Percentiles rank a stretch among this genome's conserved stretches.
Conservation (phyloP, 2,113 vertebrate species). For the Prunella fulvescens region DNA sequence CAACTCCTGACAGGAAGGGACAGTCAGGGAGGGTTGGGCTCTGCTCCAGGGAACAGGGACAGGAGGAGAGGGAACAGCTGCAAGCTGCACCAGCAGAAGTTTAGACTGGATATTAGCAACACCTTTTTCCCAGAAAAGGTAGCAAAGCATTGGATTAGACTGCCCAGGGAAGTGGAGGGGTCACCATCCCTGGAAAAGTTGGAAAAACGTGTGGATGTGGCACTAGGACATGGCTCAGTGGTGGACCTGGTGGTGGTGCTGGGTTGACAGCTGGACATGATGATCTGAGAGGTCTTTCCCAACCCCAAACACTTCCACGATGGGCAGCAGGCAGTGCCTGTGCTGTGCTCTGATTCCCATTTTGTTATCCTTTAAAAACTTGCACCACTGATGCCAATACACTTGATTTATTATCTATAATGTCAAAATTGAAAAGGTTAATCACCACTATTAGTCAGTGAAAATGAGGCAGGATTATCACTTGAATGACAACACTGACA, state of each 20-base stretch:
- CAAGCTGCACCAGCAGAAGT: too few relatives aligned
- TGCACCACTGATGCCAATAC: not conserved
- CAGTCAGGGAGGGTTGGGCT: fast-evolving
- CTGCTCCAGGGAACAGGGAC: not conserved
- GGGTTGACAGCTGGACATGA: not conserved
- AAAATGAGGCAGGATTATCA: conserved; percentile 51
- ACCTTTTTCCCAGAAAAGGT: not conserved
- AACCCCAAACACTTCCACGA: fast-evolving
- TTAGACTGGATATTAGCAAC: not conserved
- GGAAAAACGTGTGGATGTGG: not conserved
- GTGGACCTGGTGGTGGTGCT: not conserved
- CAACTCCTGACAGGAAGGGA: not conserved
- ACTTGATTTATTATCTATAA: conserved; percentile 48
- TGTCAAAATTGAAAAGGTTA: conserved; percentile 63
- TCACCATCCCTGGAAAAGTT: not conserved
- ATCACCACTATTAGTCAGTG: conserved; percentile 42
- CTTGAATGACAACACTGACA: not conserved
- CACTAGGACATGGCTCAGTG: not conserved
- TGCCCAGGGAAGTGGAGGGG: not conserved
- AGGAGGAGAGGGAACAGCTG: not conserved
- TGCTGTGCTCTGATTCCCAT: not conserved
- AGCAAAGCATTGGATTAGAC: not conserved
- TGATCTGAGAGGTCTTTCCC: not conserved
- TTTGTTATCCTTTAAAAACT: not conserved
- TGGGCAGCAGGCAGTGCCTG: not conserved